phyloP scores from a whole-genome alignment of 2,888 invertebrate species.

The Ephialtes manifestator region DNA sequence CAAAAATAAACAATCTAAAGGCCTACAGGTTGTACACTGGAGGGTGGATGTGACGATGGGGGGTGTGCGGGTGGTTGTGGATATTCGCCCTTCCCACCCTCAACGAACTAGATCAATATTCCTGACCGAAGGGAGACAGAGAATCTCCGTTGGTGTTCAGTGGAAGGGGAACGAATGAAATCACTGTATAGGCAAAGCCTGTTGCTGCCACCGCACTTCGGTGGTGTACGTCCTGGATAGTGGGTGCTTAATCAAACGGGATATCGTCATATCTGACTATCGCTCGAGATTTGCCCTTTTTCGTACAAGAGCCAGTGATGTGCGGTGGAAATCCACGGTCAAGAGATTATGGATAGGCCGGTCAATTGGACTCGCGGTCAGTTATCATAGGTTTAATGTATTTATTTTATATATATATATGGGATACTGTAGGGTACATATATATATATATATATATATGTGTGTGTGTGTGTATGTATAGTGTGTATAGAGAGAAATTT shows the following conservation, averaged over 20 bases:
- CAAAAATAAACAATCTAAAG: slow-evolving; percentile 80
- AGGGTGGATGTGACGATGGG: background rate
- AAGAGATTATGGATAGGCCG: slow-evolving; percentile 83
- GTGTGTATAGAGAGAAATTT: background rate
- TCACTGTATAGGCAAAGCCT: slow-evolving; percentile 83
- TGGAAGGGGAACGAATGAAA: slow-evolving; percentile 79
- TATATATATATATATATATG: background rate
- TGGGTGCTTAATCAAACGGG: slow-evolving; percentile 67
- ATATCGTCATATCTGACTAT: slow-evolving; percentile 24
- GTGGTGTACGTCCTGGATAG: slow-evolving; percentile 71
- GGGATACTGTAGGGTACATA: background rate
- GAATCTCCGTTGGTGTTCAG: slow-evolving; percentile 58
- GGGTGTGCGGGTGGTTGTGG: slow-evolving; percentile 55
- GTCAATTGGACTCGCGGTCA: slow-evolving; percentile 82
- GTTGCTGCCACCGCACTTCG: slow-evolving; percentile 82
- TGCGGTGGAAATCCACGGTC: slow-evolving; percentile 78
- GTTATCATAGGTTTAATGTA: slow-evolving; percentile 65
- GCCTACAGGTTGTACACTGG: slow-evolving; percentile 67
- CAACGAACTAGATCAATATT: slow-evolving; percentile 83
- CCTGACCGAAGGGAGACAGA: slow-evolving; percentile 78
- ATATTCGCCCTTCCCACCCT: slow-evolving; percentile 77
- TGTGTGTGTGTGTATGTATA: background rate
- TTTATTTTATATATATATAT: slow-evolving; percentile 1
- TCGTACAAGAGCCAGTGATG: slow-evolving; percentile 79
- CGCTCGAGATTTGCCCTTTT: slow-evolving; percentile 37